These are phyloP conservation scores for Acleris emargana DNA, from an alignment of 2,888 invertebrate species.

Conservation along the genomic window DNA sequence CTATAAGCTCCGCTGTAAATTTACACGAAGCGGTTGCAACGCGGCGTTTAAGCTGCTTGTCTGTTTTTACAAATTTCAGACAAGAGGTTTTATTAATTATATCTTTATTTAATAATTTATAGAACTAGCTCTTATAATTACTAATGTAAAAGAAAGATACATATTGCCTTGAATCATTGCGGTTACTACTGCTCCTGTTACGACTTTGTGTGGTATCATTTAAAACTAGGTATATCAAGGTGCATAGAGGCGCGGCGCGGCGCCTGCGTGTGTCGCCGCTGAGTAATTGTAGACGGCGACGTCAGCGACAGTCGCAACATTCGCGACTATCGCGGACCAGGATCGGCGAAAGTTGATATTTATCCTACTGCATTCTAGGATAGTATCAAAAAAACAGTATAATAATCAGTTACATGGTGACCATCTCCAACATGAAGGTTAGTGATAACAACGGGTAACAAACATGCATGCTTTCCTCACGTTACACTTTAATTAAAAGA, in stretches of 20 bases:
- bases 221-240: background rate
- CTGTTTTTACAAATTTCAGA: background rate
- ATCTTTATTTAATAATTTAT: background rate
- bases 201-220: too few relatives aligned
- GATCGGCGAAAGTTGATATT: conserved; percentile 35
- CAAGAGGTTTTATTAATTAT: background rate
- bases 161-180: too few relatives aligned
- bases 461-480: too few relatives aligned
- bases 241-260: conserved; percentile 40
- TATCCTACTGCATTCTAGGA: background rate
- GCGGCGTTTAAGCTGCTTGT: background rate
- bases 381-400: too few relatives aligned
- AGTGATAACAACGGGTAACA: too few relatives aligned
- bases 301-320: conserved; percentile 28
- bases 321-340: conserved; percentile 6
- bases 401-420: too few relatives aligned
- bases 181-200: too few relatives aligned
- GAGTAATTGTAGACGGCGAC: conserved; percentile 59
- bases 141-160: too few relatives aligned
- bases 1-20: background rate
- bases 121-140: too few relatives aligned
- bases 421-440: too few relatives aligned
- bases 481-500: too few relatives aligned
- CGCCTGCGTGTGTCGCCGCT: conserved; percentile 52
- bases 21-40: conserved; percentile 6